Evolutionary conservation across 2,888 invertebrate species (phyloP).

Genomic region (Agriopis aurantiaria): DNA sequence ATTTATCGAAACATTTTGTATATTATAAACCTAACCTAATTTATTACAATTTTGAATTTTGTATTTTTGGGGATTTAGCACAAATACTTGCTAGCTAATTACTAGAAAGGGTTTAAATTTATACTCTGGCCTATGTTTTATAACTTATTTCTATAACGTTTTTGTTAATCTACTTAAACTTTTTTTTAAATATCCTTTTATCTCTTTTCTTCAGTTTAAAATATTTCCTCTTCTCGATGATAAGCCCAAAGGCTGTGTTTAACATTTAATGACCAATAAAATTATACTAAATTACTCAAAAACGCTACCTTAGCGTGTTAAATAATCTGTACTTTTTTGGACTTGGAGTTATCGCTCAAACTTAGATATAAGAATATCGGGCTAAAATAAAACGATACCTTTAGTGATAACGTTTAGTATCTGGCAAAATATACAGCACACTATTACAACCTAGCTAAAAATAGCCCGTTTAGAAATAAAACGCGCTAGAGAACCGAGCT

Average conservation of each 20-base stretch:
- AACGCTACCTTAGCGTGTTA: conserved; percentile 26
- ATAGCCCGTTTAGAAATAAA: not conserved
- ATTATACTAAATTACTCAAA: conserved; percentile 23
- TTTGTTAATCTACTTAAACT: not conserved
- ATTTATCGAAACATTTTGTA: conserved; percentile 44
- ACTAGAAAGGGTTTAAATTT: conserved; percentile 24
- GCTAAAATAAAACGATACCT: conserved; percentile 16
- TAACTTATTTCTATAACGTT: conserved; percentile 1
- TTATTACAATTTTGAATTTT: conserved; percentile 40
- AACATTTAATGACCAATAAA: conserved; percentile 45
- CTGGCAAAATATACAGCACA: not conserved
- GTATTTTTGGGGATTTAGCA: conserved; percentile 41
- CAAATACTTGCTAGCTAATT: conserved; percentile 36
- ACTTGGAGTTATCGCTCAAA: conserved; percentile 49
- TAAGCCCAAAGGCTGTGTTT: conserved; percentile 52
- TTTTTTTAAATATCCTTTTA: not conserved
- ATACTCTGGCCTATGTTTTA: conserved; percentile 40
- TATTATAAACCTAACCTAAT: conserved; percentile 38
- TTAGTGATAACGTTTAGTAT: not conserved
- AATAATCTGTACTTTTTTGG: conserved; percentile 39
- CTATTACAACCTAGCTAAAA: not conserved
- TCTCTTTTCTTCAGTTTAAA: conserved; percentile 1
- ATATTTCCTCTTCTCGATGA: conserved; percentile 41
- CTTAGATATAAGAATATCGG: conserved; percentile 29
- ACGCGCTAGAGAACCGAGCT: not conserved